Evolutionary conservation across 2,888 invertebrate genomes (phyloP).

Genomic region (Eristalinus aeneus): DNA sequence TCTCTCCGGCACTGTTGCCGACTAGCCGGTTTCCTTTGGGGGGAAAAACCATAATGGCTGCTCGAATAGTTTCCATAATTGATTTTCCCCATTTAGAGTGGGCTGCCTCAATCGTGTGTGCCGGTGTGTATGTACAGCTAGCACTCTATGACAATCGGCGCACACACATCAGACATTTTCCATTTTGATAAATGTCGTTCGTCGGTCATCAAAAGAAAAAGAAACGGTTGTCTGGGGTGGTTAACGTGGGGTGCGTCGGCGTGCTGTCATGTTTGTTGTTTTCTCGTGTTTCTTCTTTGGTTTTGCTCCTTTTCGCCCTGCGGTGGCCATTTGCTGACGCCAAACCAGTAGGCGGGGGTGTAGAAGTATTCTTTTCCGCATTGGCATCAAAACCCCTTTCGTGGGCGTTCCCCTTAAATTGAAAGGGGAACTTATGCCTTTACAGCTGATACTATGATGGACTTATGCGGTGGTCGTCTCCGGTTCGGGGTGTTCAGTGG

Average conservation of each 20-base stretch:
- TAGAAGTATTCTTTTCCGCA: constrained; percentile 19
- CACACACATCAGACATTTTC: constrained; percentile 59
- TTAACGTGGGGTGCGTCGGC: constrained; percentile 16
- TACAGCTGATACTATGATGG: constrained; percentile 49
- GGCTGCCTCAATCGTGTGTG: not conserved
- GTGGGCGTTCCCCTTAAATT: constrained; percentile 64
- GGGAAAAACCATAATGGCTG: constrained; percentile 70
- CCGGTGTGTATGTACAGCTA: constrained; percentile 47
- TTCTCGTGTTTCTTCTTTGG: not conserved
- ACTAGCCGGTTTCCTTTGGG: constrained; percentile 20
- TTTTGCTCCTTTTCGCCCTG: constrained; percentile 49
- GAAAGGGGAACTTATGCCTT: constrained; percentile 59
- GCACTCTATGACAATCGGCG: constrained; percentile 22
- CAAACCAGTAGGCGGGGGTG: not conserved
- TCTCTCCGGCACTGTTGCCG: not conserved
- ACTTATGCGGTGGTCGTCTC: not conserved
- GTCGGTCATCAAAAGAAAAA: constrained; percentile 29
- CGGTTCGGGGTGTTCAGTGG: constrained; percentile 23
- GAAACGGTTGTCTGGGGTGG: constrained; percentile 2
- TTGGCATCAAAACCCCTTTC: constrained; percentile 38
- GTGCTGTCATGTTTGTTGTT: constrained; percentile 36
- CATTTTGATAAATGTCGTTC: constrained; percentile 66
- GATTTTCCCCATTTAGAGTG: constrained; percentile 63
- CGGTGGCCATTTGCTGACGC: not conserved
- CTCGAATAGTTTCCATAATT: constrained; percentile 71